Percentiles rank a stretch among this genome's conserved stretches.
These are phyloP conservation scores for Ligdia adustata DNA, from an alignment of 2,888 invertebrate genomes.

Conservation along the genomic window DNA sequence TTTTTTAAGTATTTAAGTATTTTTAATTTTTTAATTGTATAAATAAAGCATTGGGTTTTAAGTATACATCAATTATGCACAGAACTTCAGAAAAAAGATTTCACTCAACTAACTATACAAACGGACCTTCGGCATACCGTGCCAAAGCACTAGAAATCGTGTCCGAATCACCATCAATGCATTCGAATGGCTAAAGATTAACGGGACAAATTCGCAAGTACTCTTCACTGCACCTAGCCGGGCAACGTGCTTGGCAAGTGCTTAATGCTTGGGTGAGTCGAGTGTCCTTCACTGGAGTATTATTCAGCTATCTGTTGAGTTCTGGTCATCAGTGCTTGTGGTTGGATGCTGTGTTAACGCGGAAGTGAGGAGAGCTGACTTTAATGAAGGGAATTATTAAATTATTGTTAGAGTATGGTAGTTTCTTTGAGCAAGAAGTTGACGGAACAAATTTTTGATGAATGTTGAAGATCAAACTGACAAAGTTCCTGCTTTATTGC, in stretches of 20 bases:
- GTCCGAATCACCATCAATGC: conserved; percentile 6
- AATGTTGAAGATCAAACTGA: no score
- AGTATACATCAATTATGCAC: no score
- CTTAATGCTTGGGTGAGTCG: conserved; percentile 52
- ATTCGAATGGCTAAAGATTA: conserved; percentile 45
- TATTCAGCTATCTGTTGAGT: conserved; percentile 28
- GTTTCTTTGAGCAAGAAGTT: no score
- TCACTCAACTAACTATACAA: not conserved
- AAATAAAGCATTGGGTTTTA: no score
- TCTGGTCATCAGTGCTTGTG: conserved; percentile 17
- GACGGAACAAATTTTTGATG: no score
- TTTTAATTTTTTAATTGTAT: no score
- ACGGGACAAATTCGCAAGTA: conserved; percentile 65
- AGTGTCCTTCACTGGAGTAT: conserved; percentile 50
- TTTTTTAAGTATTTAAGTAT: no score
- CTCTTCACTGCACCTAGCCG: conserved; percentile 49
- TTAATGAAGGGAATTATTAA: no score
- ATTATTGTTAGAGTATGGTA: no score
- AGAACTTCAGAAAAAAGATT: no score
- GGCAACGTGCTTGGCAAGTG: conserved; percentile 40
- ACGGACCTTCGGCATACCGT: not conserved
- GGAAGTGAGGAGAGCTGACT: not conserved
- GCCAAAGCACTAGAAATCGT: conserved; percentile 6
- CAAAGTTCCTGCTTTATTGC: no score
- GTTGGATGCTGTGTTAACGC: not conserved